Base-by-base conservation (phyloP, 2,888 invertebrate genomes). In the Notodonta dromedarius region DNA sequence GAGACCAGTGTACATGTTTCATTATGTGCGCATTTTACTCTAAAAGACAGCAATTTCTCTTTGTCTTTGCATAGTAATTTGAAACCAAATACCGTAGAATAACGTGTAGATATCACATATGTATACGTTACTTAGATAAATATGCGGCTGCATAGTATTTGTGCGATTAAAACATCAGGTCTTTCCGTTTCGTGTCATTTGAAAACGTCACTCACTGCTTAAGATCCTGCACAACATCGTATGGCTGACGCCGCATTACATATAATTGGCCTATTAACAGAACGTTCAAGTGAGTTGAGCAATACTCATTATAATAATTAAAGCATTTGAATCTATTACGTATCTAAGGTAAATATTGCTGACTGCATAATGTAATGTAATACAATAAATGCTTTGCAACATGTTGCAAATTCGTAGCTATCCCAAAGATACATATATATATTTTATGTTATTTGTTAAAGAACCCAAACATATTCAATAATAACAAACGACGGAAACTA, bases 211-310 rank as follows among this genome's bases (percentile, higher is more conserved):
- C 73, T 79, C 79, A 78, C 73, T 58, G 70, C 58, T 2, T 24
- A 24, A 24, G 24, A 24, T 24, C 24, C 24, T 2, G 24, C 24
- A 24, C 24, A 67, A 77, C 77, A 70, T 78, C 76, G 82, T 81
- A 79, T 82, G 78, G 78, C 75, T 78, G 74, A 78, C 80, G 79
- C 68, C 66, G 71, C 73, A 75, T 72, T 67, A 77, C 69, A 77
- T 76, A 76, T 85, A 83, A 84, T 86, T 83, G 78, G 74, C 77
- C 79, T 78, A 84, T 85, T 85, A 83, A 77, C 78, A 66, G 61
- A 76, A 78, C 77, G 77, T 82, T 77, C 70, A 74, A 80, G 73
- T 71, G 71, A 78, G 77, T 77, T 75, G 70, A 76, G 77, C 78
- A 74, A 77, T 78, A 73, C 71, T 76, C 74, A 78, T 80, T 78